Percentiles rank a stretch among this genome's conserved stretches.
Evolutionary conservation across 2,797 vertebrate genomes (phyloP).

Genomic region (Acomys russatus): DNA sequence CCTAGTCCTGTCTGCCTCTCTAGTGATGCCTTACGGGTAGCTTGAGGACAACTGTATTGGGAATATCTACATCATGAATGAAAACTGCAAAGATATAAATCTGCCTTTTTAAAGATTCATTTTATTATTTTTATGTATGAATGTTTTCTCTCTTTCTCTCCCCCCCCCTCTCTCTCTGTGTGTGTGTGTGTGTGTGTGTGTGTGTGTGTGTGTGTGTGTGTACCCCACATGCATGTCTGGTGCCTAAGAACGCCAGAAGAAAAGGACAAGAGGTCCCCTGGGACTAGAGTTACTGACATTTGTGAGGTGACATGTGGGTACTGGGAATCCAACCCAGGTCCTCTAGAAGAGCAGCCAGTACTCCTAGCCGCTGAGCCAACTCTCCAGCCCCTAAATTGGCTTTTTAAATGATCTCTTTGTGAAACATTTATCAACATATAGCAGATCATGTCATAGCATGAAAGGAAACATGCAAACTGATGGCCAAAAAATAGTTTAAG

Average conservation of each 20-base stretch:
- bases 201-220: neutral
- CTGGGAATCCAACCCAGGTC: no score
- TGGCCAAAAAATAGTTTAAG: slow-evolving; percentile 41
- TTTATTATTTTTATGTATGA: neutral
- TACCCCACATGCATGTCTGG: neutral
- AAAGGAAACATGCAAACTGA: neutral
- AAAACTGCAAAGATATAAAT: neutral
- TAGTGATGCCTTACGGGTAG: neutral
- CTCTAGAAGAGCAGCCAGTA: neutral
- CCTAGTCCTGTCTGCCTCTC: neutral
- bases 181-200: neutral
- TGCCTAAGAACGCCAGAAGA: neutral
- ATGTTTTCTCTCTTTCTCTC: neutral
- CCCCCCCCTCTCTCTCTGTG: neutral
- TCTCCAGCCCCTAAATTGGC: neutral
- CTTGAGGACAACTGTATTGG: neutral
- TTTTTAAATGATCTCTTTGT: neutral
- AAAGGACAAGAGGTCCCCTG: neutral
- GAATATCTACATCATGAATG: neutral
- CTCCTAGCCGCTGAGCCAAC: neutral
- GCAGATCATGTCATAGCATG: neutral
- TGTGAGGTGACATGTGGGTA: neutral
- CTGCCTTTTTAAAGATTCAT: neutral
- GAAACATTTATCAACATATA: neutral
- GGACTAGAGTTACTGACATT: neutral